These are phyloP conservation scores for Colius striatus DNA, from an alignment of 2,113 vertebrate species.

Conservation along the genomic window DNA sequence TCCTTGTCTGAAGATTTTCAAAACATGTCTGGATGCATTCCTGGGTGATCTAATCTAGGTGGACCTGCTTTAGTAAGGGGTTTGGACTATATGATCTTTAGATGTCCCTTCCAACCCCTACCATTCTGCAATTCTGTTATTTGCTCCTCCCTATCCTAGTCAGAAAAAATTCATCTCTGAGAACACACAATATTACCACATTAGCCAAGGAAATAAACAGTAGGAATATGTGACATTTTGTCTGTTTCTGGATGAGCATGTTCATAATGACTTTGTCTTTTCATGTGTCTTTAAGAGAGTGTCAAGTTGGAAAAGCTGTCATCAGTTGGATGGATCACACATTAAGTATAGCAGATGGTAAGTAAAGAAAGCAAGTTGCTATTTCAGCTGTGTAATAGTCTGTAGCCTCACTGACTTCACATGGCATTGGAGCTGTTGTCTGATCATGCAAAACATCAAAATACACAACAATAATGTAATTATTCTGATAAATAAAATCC, in stretches of 20 bases:
- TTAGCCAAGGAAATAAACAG: not conserved
- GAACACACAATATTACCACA: not conserved
- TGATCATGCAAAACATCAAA: conserved; percentile 16
- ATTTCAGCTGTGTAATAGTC: not conserved
- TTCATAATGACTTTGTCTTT: not conserved
- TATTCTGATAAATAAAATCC: not conserved
- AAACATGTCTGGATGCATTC: too few relatives aligned
- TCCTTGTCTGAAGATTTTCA: too few relatives aligned
- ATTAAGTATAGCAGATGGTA: not conserved
- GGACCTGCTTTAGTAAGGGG: too few relatives aligned
- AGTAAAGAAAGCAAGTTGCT: not conserved
- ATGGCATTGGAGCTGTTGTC: not conserved
- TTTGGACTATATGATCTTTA: too few relatives aligned
- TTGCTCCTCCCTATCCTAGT: not conserved
- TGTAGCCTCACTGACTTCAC: not conserved
- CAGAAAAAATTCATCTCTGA: not conserved
- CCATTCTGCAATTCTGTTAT: too few relatives aligned
- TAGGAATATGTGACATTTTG: not conserved
- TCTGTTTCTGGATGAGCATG: not conserved
- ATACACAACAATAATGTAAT: not conserved
- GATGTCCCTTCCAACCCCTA: too few relatives aligned
- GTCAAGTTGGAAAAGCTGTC: not conserved
- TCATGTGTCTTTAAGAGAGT: not conserved
- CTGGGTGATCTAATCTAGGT: too few relatives aligned
- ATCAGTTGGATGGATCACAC: not conserved